Evolutionary conservation across 2,888 invertebrate genomes (phyloP), one percentile per base, ranked within the genome.

Genomic region (Synanthedon vespiformis): DNA sequence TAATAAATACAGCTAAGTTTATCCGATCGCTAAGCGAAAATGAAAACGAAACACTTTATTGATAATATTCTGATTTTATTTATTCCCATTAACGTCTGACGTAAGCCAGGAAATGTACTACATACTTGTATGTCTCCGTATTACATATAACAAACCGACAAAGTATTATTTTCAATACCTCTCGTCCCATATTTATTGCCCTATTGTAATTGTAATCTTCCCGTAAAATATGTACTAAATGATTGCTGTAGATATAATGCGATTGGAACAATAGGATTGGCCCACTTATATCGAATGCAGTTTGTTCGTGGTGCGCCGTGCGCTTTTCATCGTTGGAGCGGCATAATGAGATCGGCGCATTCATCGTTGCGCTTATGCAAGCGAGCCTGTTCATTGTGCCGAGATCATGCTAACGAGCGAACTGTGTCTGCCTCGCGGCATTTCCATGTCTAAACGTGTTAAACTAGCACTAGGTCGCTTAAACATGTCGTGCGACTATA

Each of bases 281-380:
- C 67, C 77, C 62, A 75, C 68, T 70, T 75, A 72, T 74, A 72
- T 74, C 59, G 62, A 67, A 65, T 68, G 72, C 66, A 69, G 67
- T 66, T 61, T 66, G 61, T 62, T 70, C 64, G 60, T 61, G 57
- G 58, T 61, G 16, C 48, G 64, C 61, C 65, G 59, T 68, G 70
- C 66, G 69, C 74, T 73, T 80, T 77, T 77, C 77, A 74, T 77
- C 71, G 67, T 58, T 70, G 61, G 65, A 61, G 64, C 61, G 65
- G 60, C 61, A 68, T 77, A 79, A 80, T 77, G 72, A 74, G 76
- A 74, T 77, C 70, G 67, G 64, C 60, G 71, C 66, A 67, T 69
- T 69, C 65, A 70, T 70, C 61, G 67, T 57, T 64, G 54, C 59
- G 65, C 62, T 64, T 68, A 65, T 63, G 66, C 63, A 58, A 67